These are phyloP conservation scores for Micrasema minimum DNA, from an alignment of 1,140 invertebrate species.

Conservation along the genomic window DNA sequence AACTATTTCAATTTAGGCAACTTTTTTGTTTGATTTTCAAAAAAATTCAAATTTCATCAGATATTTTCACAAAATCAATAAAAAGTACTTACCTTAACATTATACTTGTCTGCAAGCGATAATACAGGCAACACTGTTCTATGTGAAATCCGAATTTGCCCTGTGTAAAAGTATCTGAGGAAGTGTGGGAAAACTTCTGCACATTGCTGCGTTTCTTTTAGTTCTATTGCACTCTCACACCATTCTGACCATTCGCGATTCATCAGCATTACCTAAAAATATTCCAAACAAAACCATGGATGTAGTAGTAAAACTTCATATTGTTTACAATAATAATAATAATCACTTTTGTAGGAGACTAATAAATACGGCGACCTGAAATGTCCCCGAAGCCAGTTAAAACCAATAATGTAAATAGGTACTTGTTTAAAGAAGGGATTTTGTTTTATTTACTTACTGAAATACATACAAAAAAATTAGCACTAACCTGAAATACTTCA, in stretches of 20 bases:
- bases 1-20: too few relatives aligned
- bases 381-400: too few relatives aligned
- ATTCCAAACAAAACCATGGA: neutral
- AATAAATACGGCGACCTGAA: too few relatives aligned
- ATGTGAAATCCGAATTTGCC: constrained; percentile 86
- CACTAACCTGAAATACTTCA: constrained; percentile 89
- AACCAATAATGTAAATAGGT: too few relatives aligned
- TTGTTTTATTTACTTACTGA: too few relatives aligned
- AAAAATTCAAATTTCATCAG: too few relatives aligned
- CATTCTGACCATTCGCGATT: constrained; percentile 93
- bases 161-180: constrained; percentile 92
- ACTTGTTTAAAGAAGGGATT: too few relatives aligned
- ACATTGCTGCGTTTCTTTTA: constrained; percentile 88
- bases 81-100: constrained; percentile 75
- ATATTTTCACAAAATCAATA: neutral
- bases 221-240: constrained; percentile 81
- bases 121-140: constrained; percentile 86
- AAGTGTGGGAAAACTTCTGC: constrained; percentile 88
- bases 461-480: too few relatives aligned
- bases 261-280: constrained; percentile 89
- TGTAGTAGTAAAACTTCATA: neutral
- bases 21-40: too few relatives aligned
- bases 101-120: constrained; percentile 93
- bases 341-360: too few relatives aligned
- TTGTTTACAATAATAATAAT: neutral